Evolutionary conservation across 1,140 invertebrate species (phyloP).

Genomic region (Octopus bimaculoides): DNA sequence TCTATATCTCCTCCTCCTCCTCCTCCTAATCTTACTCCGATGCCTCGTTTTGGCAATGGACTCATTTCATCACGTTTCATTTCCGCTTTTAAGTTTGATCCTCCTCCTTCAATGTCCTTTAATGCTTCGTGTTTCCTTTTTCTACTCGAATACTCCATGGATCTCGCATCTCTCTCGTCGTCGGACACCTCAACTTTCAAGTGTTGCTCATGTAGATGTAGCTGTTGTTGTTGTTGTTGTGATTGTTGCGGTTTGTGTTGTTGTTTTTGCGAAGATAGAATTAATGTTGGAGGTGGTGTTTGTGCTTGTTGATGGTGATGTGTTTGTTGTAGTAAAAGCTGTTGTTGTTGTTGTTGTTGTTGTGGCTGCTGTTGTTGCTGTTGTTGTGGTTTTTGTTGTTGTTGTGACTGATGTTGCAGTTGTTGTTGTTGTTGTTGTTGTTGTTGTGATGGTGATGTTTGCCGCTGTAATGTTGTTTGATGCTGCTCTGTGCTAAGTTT

Average conservation of each 20-base stretch:
- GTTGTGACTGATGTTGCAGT: background rate
- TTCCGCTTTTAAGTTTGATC: constrained; percentile 7
- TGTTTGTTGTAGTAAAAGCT: background rate
- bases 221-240: background rate
- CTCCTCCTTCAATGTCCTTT: too few species aligned
- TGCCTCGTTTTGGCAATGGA: background rate
- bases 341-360: background rate
- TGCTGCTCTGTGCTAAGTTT: background rate
- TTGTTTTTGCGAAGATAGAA: background rate
- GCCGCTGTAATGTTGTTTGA: background rate
- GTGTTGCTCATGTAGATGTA: background rate
- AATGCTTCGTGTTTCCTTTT: too few species aligned
- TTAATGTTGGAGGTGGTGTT: background rate
- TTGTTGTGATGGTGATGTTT: background rate
- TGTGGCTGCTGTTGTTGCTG: background rate
- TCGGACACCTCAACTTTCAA: background rate
- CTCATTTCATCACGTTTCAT: background rate
- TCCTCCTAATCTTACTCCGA: background rate
- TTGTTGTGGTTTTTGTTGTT: background rate
- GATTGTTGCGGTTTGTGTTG: background rate
- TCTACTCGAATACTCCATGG: too few species aligned
- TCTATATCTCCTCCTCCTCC: background rate
- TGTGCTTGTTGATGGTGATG: background rate
- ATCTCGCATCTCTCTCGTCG: background rate
- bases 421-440: background rate